These are phyloP conservation scores for Myiothlypis chrysogaster DNA, from an alignment of 2,797 vertebrate species.

Conservation along the genomic window DNA sequence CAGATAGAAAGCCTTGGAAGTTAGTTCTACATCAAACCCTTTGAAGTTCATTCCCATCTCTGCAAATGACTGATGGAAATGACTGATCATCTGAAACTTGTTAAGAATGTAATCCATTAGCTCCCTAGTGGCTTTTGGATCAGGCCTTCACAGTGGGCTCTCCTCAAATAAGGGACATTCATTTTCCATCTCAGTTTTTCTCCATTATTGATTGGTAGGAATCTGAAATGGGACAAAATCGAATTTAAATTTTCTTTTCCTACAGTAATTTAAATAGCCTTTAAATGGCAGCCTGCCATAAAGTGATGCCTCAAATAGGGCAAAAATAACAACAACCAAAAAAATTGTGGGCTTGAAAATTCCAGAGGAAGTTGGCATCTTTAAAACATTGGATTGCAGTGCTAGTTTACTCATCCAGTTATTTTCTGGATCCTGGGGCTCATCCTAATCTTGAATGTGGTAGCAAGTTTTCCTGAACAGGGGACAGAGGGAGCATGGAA, in stretches of 20 bases:
- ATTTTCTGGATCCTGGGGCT: neutral
- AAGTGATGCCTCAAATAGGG: neutral
- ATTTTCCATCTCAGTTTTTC: neutral
- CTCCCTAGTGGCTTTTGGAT: conserved; percentile 12
- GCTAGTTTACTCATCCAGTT: neutral
- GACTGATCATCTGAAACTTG: conserved; percentile 56
- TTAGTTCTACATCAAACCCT: conserved; percentile 22
- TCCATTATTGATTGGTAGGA: neutral
- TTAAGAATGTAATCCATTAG: conserved; percentile 33
- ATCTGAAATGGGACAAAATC: neutral
- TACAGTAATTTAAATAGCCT: neutral
- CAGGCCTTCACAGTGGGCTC: neutral
- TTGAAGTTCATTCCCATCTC: conserved; percentile 56
- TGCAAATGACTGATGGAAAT: conserved; percentile 50
- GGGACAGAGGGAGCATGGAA: neutral
- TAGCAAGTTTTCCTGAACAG: neutral
- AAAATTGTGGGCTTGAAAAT: neutral
- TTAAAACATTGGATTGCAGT: neutral
- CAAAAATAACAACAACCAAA: neutral
- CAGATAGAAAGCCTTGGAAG: conserved; percentile 38
- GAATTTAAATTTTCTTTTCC: neutral
- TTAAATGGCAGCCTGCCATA: neutral
- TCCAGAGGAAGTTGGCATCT: neutral
- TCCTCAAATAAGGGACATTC: neutral
- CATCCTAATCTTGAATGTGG: neutral